Percentiles rank a stretch among this genome's conserved stretches.
These are phyloP conservation scores for Aethes cnicana DNA, from an alignment of 2,888 invertebrate genomes.

Conservation along the genomic window DNA sequence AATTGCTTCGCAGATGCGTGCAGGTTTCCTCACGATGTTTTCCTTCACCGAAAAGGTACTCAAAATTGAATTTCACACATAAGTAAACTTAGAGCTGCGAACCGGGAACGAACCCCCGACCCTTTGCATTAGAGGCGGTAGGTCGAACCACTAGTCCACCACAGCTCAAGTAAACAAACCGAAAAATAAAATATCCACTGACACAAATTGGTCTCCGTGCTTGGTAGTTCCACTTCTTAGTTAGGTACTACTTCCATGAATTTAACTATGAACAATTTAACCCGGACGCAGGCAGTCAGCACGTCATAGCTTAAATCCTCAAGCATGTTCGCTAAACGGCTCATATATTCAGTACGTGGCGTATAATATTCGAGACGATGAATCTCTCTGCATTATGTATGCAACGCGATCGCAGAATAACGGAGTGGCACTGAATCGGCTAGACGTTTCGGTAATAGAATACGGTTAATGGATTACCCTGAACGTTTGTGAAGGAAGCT, in stretches of 20 bases:
- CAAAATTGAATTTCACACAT: too few relatives aligned
- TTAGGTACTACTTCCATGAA: neutral
- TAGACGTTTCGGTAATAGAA: slow-evolving; percentile 27
- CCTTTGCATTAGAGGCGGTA: too few relatives aligned
- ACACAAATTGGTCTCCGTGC: too few relatives aligned
- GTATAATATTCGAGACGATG: slow-evolving; percentile 28
- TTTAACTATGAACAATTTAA: slow-evolving; percentile 5
- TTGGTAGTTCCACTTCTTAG: too few relatives aligned
- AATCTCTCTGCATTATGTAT: slow-evolving; percentile 28
- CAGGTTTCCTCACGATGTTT: too few relatives aligned
- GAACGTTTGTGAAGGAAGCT: neutral
- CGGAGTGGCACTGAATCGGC: slow-evolving; percentile 12
- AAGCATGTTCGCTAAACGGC: slow-evolving; percentile 25
- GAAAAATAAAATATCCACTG: too few relatives aligned
- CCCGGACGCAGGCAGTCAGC: neutral
- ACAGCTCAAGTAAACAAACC: too few relatives aligned
- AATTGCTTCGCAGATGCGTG: too few relatives aligned
- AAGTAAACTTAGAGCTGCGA: too few relatives aligned
- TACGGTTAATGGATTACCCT: slow-evolving; percentile 21
- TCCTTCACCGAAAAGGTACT: too few relatives aligned
- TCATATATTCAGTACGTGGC: slow-evolving; percentile 28
- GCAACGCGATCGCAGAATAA: slow-evolving; percentile 15
- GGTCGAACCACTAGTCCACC: too few relatives aligned
- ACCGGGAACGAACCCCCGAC: too few relatives aligned
- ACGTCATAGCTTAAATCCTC: slow-evolving; percentile 18